Percentiles rank a stretch among this genome's conserved stretches.
Evolutionary conservation across 2,113 vertebrate species (phyloP).

Genomic region (Tupaia chinensis): DNA sequence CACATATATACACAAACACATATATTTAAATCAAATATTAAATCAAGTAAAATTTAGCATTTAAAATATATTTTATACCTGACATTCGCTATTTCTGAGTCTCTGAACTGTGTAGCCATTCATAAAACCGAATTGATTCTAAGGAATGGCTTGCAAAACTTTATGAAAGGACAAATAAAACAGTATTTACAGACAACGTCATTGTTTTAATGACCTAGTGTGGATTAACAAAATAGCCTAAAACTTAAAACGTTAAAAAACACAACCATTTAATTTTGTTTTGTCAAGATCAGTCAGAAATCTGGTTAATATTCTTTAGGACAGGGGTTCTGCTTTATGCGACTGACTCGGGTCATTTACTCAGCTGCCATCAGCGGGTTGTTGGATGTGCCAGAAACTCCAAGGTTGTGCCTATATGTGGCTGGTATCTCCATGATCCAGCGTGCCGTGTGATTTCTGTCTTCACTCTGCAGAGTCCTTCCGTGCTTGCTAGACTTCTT

Average conservation of each 20-base stretch:
- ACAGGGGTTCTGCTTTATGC: not conserved
- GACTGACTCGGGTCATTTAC: not conserved
- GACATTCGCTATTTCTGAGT: not conserved
- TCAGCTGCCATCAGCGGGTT: not conserved
- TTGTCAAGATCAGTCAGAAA: not conserved
- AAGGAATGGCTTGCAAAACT: not conserved
- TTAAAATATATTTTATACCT: not conserved
- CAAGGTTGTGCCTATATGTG: not conserved
- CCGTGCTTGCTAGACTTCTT: not conserved
- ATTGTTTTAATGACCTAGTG: not conserved
- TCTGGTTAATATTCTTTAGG: too few relatives aligned
- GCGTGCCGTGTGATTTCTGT: not conserved
- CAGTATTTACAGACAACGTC: not conserved
- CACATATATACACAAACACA: too few relatives aligned
- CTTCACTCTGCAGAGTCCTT: fast-evolving
- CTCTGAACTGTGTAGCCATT: not conserved
- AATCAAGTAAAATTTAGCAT: too few relatives aligned
- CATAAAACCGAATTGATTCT: not conserved
- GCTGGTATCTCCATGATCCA: too few relatives aligned
- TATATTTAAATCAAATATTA: too few relatives aligned
- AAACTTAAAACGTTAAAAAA: not conserved
- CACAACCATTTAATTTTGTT: not conserved
- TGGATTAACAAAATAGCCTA: not conserved
- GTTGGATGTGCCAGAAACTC: not conserved
- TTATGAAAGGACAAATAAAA: not conserved